Percentiles rank a stretch among this genome's conserved stretches.
These are phyloP conservation scores for Mustela nigripes DNA, from an alignment of 2,113 vertebrate species.

Conservation along the genomic window DNA sequence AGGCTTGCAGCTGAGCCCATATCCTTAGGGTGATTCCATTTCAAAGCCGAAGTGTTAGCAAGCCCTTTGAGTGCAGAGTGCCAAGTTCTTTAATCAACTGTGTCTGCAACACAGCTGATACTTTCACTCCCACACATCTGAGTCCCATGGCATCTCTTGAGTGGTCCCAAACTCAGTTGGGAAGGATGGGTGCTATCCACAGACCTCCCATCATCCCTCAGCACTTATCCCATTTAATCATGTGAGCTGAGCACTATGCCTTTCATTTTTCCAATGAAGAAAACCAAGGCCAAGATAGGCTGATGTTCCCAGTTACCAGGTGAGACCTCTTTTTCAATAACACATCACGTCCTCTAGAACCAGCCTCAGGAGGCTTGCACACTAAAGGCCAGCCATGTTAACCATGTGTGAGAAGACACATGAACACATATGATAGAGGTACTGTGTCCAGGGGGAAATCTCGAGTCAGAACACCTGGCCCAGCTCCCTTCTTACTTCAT, in stretches of 20 bases:
- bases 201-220: not conserved
- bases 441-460: no score
- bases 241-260: rapidly evolving
- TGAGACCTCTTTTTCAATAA: not conserved
- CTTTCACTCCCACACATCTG: not conserved
- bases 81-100: not conserved
- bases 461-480: rapidly evolving
- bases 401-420: not conserved
- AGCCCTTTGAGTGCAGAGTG: not conserved
- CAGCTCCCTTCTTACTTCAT: not conserved
- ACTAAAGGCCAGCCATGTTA: not conserved
- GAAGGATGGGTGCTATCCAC: not conserved
- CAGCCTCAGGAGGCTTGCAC: no score
- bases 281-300: not conserved
- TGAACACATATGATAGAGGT: no score
- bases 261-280: not conserved
- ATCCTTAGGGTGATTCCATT: not conserved
- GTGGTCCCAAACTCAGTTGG: not conserved
- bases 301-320: not conserved
- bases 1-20: not conserved
- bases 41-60: not conserved
- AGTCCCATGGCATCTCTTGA: not conserved
- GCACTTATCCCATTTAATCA: no score
- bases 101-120: not conserved
- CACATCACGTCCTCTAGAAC: not conserved